Base-by-base conservation (phyloP, 2,797 vertebrate species). In the Acipenser transmontanus region DNA sequence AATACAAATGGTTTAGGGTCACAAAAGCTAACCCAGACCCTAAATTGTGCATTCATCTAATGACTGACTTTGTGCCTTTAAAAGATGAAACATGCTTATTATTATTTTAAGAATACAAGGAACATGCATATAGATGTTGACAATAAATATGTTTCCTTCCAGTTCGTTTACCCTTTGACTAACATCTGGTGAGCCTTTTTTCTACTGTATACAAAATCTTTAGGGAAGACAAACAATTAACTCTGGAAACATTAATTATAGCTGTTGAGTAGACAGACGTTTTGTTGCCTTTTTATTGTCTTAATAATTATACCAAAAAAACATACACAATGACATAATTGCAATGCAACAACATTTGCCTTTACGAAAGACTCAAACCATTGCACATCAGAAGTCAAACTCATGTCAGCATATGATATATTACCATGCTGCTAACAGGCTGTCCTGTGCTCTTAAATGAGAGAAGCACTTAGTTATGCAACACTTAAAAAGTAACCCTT, bases 121-220 rank as follows among this genome's bases (percentile, higher is more conserved):
- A 83, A 81, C 59, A 68, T 71, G 71, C 71, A 74, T 71, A 68
- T 69, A 67, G 79, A 71, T 34, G 7, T 20, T 61, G 62, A 52
- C 14, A 52, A 8, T 52, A 12, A 20, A 6, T 61, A 63, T 76
- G 56, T 12, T 64, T 64, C 74, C 70, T 74, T 76, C 77, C 73
- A 77, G 82, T 84, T 82, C 79, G 82, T 81, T 73, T 74, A 85
- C 78, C 72, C 73, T 74, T 68, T 64, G 70, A 74, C 70, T 69
- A 71, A 76, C 63, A 67, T 63, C 49, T 8, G 47, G 66, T 67
- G 59, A 62, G 61, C 12, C 67, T 59, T 54, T 63, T 66, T 68
- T 66, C 70, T 66, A 63, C 50, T 11, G 2, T 72, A 68, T 68
- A 66, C 62, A 51, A 49, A 68, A 51, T 71, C 80, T 64, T 62